Evolutionary conservation across 2,113 vertebrate species (phyloP), one percentile per base, ranked within the genome.

Genomic region (Stercorarius parasiticus): DNA sequence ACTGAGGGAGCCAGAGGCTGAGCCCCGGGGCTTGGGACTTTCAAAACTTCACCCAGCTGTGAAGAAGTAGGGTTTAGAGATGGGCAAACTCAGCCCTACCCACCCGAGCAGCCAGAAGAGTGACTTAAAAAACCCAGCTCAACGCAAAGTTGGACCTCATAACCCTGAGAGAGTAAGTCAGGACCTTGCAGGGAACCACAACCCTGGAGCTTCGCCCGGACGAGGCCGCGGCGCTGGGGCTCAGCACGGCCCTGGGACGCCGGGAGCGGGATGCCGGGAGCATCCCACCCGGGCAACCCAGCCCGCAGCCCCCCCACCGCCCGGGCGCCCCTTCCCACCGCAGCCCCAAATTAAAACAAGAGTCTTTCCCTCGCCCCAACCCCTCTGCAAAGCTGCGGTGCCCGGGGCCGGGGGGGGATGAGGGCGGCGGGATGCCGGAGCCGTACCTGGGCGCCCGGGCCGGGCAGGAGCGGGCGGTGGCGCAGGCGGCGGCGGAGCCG

Each of bases 391-490:
- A 65, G 56, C 66, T 3, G n/a, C 27, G 52, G 66, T 29, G 47
- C 40, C 56, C 40, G 40, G 9, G 13, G 38, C 3, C 36, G 30
- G 29, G 40, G 30, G 40, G 16, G 5, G 42, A 15, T 2, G 61
- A 3, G 15, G 47, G 49, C n/a, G 17, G 91, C 42, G 47, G 26
- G 49, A 3, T 73, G 59, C 55, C 80, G 43, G 30, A 86, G 71
- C 70, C 82, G 23, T 96, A 95, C 95, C 95, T 93, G 93, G 22
- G 55, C 4, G 56, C 32, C 77, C 62, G 69, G 82, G 77, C 58
- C 67, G 88, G 91, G 84, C 62, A 9, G 90, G 8, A 73, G 81
- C 84, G 58, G 64, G 62, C 38, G 30, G 86, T 38, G 17, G 36
- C 4, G 79, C 26, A 2, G 64, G 40, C 66, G n/a, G 86, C 69